Evolutionary conservation across 1,140 invertebrate genomes (phyloP).

Genomic region (Lasioglossum albipes): DNA sequence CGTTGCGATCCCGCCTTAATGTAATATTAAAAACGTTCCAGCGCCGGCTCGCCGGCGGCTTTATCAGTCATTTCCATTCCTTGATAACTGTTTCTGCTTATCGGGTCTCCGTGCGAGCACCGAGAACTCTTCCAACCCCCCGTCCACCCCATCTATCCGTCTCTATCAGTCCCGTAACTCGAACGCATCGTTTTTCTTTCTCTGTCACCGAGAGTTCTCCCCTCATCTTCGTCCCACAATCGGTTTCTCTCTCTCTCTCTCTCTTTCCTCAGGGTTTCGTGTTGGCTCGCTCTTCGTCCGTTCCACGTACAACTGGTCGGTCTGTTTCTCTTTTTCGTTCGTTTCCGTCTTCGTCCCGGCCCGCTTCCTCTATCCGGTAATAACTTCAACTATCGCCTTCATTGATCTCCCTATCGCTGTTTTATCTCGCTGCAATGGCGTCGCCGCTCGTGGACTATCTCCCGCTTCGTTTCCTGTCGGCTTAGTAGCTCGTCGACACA

Average conservation of each 20-base stretch:
- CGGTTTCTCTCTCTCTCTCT: background rate
- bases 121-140: conserved; percentile 2
- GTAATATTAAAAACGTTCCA: conserved; percentile 62
- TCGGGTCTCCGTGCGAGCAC: conserved; percentile 60
- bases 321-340: conserved; percentile 28
- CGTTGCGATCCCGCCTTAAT: conserved; percentile 53
- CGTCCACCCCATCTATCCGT: background rate
- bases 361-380: conserved; percentile 79
- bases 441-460: conserved; percentile 67
- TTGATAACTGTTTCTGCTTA: conserved; percentile 80
- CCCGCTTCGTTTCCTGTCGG: conserved; percentile 55
- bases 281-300: background rate
- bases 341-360: conserved; percentile 43
- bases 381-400: conserved; percentile 79
- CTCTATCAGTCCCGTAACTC: conserved; percentile 9
- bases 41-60: conserved; percentile 42
- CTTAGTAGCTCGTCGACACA: conserved; percentile 28
- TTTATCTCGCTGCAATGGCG: conserved; percentile 79
- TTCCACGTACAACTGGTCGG: too few relatives aligned
- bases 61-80: conserved; percentile 81
- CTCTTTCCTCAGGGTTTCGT: too few relatives aligned
- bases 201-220: background rate
- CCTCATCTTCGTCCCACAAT: background rate
- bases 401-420: conserved; percentile 80
- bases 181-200: conserved; percentile 67